These are phyloP conservation scores for Coenobita brevimanus DNA, from an alignment of 1,140 invertebrate genomes.

Conservation along the genomic window DNA sequence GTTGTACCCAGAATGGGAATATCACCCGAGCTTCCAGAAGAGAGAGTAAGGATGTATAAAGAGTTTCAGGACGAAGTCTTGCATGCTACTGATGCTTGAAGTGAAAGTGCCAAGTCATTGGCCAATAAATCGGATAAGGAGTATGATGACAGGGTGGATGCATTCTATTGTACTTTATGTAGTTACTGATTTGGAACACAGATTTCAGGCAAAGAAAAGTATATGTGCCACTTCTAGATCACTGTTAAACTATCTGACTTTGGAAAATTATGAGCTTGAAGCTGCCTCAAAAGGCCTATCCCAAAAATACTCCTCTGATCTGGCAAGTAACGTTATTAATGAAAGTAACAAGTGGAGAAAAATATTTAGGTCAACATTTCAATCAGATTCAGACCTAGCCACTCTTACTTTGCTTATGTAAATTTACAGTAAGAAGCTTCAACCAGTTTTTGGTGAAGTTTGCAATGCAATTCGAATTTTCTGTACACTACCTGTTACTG, in stretches of 20 bases:
- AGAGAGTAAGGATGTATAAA: neutral
- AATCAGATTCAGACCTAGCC: conserved; percentile 3
- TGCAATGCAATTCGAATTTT: conserved; percentile 16
- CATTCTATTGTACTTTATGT: conserved; percentile 19
- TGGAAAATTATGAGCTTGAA: neutral
- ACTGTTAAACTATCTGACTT: conserved; percentile 14
- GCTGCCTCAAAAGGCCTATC: no score
- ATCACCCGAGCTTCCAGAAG: neutral
- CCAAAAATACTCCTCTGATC: conserved; percentile 22
- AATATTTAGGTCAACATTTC: conserved; percentile 29
- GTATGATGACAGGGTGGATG: no score
- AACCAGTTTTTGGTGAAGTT: conserved; percentile 20
- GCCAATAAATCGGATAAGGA: no score
- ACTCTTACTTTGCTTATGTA: conserved; percentile 26
- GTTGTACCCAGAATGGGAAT: neutral
- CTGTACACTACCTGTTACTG: conserved; percentile 28
- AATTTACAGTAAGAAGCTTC: conserved; percentile 26
- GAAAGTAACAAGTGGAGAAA: neutral
- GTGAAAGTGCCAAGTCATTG: no score
- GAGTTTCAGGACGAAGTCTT: neutral
- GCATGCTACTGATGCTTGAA: no score
- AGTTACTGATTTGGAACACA: conserved; percentile 26
- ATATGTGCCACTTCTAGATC: conserved; percentile 17
- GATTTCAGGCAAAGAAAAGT: neutral
- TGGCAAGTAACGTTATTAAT: conserved; percentile 22